Evolutionary conservation across 2,113 vertebrate genomes (phyloP).

Genomic region (Phoenicopterus ruber): DNA sequence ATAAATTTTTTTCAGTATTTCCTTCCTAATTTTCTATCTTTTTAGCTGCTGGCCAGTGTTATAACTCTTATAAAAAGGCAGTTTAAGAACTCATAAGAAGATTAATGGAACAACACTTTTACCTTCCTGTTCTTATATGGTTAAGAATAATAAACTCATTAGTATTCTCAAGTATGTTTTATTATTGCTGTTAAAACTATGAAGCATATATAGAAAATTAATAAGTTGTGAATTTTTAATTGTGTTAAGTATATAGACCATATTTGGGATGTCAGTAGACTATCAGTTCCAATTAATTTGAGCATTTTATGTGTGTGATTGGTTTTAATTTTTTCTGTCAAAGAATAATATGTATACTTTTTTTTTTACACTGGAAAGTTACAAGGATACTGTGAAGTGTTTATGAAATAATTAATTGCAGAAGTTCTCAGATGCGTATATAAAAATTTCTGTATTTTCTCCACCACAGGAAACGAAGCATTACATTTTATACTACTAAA

Average conservation of each 20-base stretch:
- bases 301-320: neutral
- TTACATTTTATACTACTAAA: neutral
- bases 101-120: neutral
- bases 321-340: neutral
- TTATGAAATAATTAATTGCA: neutral
- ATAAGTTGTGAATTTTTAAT: neutral
- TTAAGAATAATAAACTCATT: neutral
- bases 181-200: neutral
- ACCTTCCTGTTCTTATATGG: neutral
- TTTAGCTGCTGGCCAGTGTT: neutral
- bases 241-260: neutral
- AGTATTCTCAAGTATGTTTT: neutral
- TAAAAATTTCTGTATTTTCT: neutral
- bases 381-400: neutral
- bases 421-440: neutral
- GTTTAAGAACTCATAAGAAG: neutral
- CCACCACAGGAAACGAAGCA: neutral
- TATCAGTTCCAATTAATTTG: neutral
- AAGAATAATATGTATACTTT: neutral
- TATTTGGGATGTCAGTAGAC: neutral
- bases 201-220: neutral
- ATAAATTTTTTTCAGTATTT: neutral
- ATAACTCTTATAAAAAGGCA: neutral
- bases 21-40: neutral
- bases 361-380: neutral